Base-by-base conservation (phyloP, 2,888 invertebrate genomes). In the Anodontia alba region DNA sequence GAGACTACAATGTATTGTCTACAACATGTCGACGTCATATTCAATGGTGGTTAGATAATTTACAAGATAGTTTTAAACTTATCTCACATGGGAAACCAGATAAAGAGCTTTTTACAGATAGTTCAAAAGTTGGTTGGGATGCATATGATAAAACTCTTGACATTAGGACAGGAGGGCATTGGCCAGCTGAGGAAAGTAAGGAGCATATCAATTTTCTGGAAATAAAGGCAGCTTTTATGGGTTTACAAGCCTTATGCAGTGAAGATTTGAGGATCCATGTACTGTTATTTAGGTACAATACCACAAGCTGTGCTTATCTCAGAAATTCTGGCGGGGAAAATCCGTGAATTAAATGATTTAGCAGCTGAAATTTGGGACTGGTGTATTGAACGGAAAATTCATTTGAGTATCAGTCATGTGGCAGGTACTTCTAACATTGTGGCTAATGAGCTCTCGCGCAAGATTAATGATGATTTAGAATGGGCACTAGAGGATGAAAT, bases 101-200 rank as follows among this genome's bases (percentile, higher is more conserved):
- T n/a, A n/a, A n/a, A n/a, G n/a, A n/a, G n/a, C 2, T 84, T 36
- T 51, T 46, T 23, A 15, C 49, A 49, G 85, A 85, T 69, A 75
- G 78, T 54, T n/a, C n/a, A n/a, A n/a, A n/a, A n/a, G n/a, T n/a
- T n/a, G n/a, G n/a, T n/a, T 85, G 77, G 76, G 83, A 80, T 7
- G 49, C 5, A 3, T 49, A 49, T 49, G 49, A 49, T 20, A 49
- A 49, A n/a, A 49, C 49, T 49, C 8, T 10, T 15, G 49, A 20
- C n/a, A 7, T 49, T 20, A 7, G 49, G 3, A 49, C 49, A 49
- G 49, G 49, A 20, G 49, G 49, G 17, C 49, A 49, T 7, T 49
- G 17, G 49, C 12, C 23, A 38, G 12, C 5, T 8, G 38, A 38
- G 12, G 49, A 49, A n/a, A 7, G 20, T 49, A 3, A 49, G 17